Evolutionary conservation across 2,797 vertebrate genomes (phyloP).

Genomic region (Sitta carolinensis): DNA sequence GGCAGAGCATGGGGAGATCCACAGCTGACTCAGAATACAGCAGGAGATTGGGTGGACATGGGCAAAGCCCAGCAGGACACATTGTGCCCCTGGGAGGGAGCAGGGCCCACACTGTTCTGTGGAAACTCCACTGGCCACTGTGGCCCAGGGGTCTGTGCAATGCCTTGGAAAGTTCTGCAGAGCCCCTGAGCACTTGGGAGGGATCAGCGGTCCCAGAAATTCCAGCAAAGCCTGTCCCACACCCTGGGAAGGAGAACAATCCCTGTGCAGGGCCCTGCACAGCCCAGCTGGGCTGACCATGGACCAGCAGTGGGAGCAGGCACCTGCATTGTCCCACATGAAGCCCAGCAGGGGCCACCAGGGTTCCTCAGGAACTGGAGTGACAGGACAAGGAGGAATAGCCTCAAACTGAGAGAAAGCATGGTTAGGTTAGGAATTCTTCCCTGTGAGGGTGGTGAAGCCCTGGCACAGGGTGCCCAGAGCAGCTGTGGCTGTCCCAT

Average conservation of each 20-base stretch:
- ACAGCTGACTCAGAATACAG: not conserved
- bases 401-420: not conserved
- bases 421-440: not conserved
- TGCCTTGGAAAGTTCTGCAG: not conserved
- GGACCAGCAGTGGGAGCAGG: not conserved
- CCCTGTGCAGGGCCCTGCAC: not conserved
- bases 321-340: not conserved
- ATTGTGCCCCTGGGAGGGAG: not conserved
- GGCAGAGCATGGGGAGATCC: not conserved
- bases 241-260: not conserved
- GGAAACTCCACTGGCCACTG: not conserved
- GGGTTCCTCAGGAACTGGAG: not conserved
- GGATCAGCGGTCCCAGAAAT: not conserved
- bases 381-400: not conserved
- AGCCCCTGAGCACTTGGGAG: not conserved
- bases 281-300: not conserved
- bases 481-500: not conserved
- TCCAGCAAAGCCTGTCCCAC: not conserved
- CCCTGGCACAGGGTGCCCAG: not conserved
- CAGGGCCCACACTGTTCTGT: rapidly evolving
- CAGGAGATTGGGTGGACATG: not conserved
- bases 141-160: not conserved
- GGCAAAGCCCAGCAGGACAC: not conserved
- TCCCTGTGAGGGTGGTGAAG: not conserved
- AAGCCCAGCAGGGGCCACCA: rapidly evolving